Percentiles rank a stretch among this genome's conserved stretches.
These are phyloP conservation scores for Chrysodeixis includens DNA, from an alignment of 2,888 invertebrate species.

Conservation along the genomic window DNA sequence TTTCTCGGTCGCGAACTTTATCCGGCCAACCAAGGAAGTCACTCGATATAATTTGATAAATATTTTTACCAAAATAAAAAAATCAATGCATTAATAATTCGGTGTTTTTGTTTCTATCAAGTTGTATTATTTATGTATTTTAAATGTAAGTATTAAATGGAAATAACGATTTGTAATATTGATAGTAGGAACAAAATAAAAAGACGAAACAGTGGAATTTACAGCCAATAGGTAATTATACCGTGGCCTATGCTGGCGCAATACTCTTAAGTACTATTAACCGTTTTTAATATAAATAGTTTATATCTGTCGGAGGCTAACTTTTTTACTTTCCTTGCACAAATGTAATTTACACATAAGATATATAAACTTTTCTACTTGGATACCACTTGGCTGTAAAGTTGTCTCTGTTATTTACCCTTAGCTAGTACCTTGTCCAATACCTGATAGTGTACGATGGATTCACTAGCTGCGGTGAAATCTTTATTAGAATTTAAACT, in stretches of 20 bases:
- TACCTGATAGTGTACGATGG: slow-evolving; percentile 34
- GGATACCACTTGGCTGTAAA: slow-evolving; percentile 70
- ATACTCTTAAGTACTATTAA: slow-evolving; percentile 65
- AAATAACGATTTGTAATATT: slow-evolving; percentile 70
- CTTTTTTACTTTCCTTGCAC: slow-evolving; percentile 58
- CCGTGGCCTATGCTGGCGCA: slow-evolving; percentile 56
- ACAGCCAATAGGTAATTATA: slow-evolving; percentile 68
- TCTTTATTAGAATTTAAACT: slow-evolving; percentile 16
- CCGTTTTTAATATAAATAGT: slow-evolving; percentile 56
- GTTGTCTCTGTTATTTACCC: slow-evolving; percentile 49
- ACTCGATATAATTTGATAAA: slow-evolving; percentile 47
- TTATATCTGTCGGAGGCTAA: slow-evolving; percentile 57
- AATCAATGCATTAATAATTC: slow-evolving; percentile 67
- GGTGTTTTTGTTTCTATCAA: slow-evolving; percentile 66
- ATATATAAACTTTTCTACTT: slow-evolving; percentile 42
- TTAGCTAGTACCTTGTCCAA: slow-evolving; percentile 51
- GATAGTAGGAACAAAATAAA: slow-evolving; percentile 67
- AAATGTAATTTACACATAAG: slow-evolving; percentile 44
- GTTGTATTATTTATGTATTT: slow-evolving; percentile 78
- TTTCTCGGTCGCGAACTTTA: neutral
- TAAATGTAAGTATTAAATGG: slow-evolving; percentile 75
- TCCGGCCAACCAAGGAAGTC: slow-evolving; percentile 2
- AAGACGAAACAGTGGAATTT: slow-evolving; percentile 66
- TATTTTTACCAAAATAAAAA: slow-evolving; percentile 54
- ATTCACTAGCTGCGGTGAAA: slow-evolving; percentile 31